Evolutionary conservation across 1,140 invertebrate genomes (phyloP).

Genomic region (Amyelois transitella): DNA sequence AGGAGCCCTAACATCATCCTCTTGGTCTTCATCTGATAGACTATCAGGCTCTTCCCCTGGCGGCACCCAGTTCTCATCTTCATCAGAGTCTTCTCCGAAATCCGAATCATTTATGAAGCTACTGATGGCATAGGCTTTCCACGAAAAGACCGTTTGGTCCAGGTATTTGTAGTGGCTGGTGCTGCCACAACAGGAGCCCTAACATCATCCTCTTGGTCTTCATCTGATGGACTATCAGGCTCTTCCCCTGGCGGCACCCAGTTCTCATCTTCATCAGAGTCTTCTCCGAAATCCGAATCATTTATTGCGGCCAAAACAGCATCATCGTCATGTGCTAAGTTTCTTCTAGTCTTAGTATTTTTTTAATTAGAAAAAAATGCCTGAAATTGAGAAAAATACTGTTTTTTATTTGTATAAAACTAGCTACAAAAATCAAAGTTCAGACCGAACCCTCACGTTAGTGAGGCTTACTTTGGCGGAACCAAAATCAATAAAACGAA

Average conservation of each 20-base stretch:
- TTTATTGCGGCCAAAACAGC: slow-evolving; percentile 4
- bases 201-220: slow-evolving; percentile 8
- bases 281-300: slow-evolving; percentile 3
- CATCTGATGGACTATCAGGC: background rate
- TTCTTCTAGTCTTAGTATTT: background rate
- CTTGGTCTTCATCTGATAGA: slow-evolving; percentile 1
- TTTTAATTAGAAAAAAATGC: background rate
- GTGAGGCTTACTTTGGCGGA: background rate
- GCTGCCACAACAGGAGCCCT: background rate
- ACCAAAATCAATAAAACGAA: background rate
- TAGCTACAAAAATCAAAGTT: background rate
- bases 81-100: slow-evolving; percentile 4
- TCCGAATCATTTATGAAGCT: slow-evolving; percentile 5
- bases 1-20: slow-evolving; percentile 4
- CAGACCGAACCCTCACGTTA: slow-evolving; percentile 6
- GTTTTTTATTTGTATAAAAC: too few species aligned
- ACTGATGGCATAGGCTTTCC: too few species aligned
- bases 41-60: slow-evolving; percentile 3
- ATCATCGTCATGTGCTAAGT: slow-evolving; percentile 4
- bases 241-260: slow-evolving; percentile 8
- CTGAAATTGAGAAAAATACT: background rate
- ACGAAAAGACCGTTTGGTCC: slow-evolving; percentile 3
- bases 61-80: slow-evolving; percentile 7
- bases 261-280: slow-evolving; percentile 8
- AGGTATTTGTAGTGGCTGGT: slow-evolving; percentile 7